These are phyloP conservation scores for Bombus soroeensis DNA, from an alignment of 1,140 invertebrate genomes.

Conservation along the genomic window DNA sequence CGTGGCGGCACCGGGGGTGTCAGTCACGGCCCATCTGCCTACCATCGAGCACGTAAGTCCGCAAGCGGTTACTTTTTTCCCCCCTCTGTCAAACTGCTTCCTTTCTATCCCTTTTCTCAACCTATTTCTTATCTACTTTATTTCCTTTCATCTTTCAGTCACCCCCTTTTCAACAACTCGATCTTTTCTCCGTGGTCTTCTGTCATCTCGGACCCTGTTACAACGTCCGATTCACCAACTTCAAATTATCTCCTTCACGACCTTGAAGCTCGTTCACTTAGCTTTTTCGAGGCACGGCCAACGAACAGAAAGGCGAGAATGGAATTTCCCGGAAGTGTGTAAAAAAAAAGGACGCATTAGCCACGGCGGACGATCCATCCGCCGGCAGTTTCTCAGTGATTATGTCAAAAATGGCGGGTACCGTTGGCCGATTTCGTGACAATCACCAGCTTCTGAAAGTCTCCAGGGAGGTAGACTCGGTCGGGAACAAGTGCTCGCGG, in stretches of 20 bases:
- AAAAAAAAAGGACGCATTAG: neutral
- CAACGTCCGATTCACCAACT: neutral
- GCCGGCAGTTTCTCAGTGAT: slow-evolving; percentile 58
- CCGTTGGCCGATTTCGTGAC: slow-evolving; percentile 4
- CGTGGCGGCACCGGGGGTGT: slow-evolving; percentile 77
- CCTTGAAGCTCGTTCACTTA: neutral
- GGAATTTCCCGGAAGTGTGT: slow-evolving; percentile 1
- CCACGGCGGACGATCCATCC: neutral
- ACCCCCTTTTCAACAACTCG: too few species aligned
- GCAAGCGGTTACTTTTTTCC: slow-evolving; percentile 52
- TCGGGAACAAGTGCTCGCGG: slow-evolving; percentile 13
- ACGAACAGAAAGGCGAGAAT: slow-evolving; percentile 1
- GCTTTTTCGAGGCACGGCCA: neutral
- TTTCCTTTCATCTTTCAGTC: neutral
- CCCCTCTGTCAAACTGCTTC: neutral
- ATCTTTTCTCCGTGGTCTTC: neutral
- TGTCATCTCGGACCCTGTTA: too few species aligned
- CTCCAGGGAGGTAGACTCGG: neutral
- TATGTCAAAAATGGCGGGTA: slow-evolving; percentile 67
- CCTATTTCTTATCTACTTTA: too few species aligned
- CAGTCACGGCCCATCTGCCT: slow-evolving; percentile 82
- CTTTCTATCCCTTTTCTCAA: neutral
- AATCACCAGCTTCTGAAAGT: neutral
- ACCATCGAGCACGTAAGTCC: slow-evolving; percentile 81
- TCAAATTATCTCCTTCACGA: too few species aligned